phyloP scores from a whole-genome alignment of 2,888 invertebrate genomes.

The Pharmacophagus antenor region DNA sequence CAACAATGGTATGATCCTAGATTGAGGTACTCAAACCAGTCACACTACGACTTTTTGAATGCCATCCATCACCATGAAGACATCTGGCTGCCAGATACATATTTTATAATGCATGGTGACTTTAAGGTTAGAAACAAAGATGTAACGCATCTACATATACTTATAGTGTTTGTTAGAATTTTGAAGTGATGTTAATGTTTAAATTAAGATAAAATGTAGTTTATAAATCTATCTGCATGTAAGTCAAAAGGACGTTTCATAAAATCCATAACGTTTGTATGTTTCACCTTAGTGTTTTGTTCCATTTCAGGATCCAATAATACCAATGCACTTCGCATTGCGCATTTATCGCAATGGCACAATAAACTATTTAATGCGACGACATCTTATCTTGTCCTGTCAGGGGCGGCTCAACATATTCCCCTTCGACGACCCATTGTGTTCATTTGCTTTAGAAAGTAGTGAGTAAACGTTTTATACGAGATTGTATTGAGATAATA shows the following conservation, averaged over 20 bases:
- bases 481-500: not conserved
- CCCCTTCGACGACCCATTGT: constrained; percentile 97
- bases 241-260: constrained; percentile 6
- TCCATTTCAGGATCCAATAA: constrained; percentile 87
- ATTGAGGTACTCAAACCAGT: constrained; percentile 92
- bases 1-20: constrained; percentile 97
- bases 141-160: not conserved
- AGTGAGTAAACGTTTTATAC: constrained; percentile 84
- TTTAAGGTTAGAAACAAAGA: constrained; percentile 83
- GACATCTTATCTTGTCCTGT: constrained; percentile 95
- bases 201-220: constrained; percentile 32
- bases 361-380: constrained; percentile 95
- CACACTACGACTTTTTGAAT: constrained; percentile 92
- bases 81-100: constrained; percentile 96
- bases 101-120: constrained; percentile 98
- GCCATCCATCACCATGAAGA: constrained; percentile 95
- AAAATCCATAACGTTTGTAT: constrained; percentile 6
- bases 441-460: constrained; percentile 97
- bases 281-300: constrained; percentile 34
- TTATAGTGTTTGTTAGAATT: not conserved
- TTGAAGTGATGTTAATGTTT: not conserved
- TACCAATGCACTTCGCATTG: constrained; percentile 95
- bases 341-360: constrained; percentile 96
- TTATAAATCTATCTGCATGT: constrained; percentile 17
- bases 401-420: constrained; percentile 96